Evolutionary conservation across 2,888 invertebrate species (phyloP).

Genomic region (Mystacides longicornis): DNA sequence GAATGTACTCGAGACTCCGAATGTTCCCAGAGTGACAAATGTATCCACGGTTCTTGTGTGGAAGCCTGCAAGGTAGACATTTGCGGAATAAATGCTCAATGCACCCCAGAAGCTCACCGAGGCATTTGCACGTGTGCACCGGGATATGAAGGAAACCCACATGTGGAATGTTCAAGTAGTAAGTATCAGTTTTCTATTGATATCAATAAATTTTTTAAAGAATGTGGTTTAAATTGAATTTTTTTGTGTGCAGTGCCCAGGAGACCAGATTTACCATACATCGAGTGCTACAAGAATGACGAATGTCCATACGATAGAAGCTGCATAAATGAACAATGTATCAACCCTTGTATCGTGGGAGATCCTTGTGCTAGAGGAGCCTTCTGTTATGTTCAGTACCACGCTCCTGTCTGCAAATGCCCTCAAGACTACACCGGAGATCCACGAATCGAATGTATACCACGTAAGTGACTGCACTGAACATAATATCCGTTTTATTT

Average conservation of each 20-base stretch:
- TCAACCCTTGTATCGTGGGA: slow-evolving; percentile 64
- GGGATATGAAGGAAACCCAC: slow-evolving; percentile 71
- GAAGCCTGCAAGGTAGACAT: slow-evolving; percentile 70
- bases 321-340: slow-evolving; percentile 69
- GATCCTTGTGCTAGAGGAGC: slow-evolving; percentile 72
- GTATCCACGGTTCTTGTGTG: slow-evolving; percentile 66
- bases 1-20: slow-evolving; percentile 69
- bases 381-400: slow-evolving; percentile 73
- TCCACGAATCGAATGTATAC: slow-evolving; percentile 62
- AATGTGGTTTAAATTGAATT: not conserved
- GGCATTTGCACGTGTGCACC: slow-evolving; percentile 72
- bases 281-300: slow-evolving; percentile 68
- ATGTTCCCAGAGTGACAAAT: slow-evolving; percentile 66
- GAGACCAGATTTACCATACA: slow-evolving; percentile 31
- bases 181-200: slow-evolving; percentile 31
- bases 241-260: slow-evolving; percentile 29
- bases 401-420: slow-evolving; percentile 71
- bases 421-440: slow-evolving; percentile 72
- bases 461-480: slow-evolving; percentile 56
- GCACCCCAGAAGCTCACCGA: slow-evolving; percentile 66
- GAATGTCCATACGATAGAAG: slow-evolving; percentile 70
- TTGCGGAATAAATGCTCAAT: slow-evolving; percentile 79
- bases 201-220: not conserved
- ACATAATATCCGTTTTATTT: not conserved
- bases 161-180: slow-evolving; percentile 65